Conservation (phyloP, 2,888 invertebrate species). For the Macrosiphum euphorbiae region DNA sequence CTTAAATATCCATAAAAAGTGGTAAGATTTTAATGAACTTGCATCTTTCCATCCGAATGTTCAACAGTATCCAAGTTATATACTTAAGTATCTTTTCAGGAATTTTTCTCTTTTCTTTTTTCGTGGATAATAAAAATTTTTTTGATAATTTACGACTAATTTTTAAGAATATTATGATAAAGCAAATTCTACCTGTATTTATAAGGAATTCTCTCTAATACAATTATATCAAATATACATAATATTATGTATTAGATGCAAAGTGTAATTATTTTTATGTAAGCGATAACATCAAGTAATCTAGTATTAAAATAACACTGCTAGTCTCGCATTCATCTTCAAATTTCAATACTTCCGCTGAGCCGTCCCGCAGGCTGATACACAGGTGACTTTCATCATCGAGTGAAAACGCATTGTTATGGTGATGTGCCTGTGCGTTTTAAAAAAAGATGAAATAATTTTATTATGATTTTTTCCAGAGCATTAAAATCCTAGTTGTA, state of each 20-base stretch:
- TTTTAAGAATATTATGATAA: background rate
- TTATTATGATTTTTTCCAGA: background rate
- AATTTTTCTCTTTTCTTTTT: background rate
- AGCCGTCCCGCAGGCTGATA: background rate
- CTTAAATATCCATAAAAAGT: background rate
- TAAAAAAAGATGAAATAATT: background rate
- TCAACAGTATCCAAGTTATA: background rate
- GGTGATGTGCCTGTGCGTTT: background rate
- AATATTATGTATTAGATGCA: background rate
- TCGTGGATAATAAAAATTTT: background rate
- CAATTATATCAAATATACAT: too few relatives aligned
- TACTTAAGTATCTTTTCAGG: background rate
- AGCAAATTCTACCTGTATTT: background rate
- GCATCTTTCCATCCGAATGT: background rate
- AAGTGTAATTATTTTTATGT: background rate
- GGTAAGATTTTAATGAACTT: too few relatives aligned
- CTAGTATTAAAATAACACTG: background rate
- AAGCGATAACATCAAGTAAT: background rate
- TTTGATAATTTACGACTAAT: background rate
- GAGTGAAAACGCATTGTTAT: background rate
- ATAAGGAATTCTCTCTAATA: background rate
- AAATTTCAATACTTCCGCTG: background rate
- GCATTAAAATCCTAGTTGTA: background rate
- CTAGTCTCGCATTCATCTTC: background rate
- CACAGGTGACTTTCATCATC: background rate